phyloP scores from a whole-genome alignment of 2,797 vertebrate genomes.

The Naso thynnoides region DNA sequence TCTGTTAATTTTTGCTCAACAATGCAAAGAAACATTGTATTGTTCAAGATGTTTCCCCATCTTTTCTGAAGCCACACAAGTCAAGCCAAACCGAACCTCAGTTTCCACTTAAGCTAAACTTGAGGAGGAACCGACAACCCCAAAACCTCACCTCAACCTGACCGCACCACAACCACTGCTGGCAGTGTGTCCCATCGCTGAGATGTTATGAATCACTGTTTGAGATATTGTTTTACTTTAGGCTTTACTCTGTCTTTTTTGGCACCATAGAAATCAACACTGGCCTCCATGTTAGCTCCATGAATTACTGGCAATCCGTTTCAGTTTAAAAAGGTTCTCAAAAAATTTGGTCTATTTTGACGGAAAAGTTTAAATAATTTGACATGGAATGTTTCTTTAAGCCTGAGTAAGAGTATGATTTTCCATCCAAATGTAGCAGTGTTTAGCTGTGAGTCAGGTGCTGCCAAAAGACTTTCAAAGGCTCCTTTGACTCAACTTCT shows the following conservation, averaged over 20 bases:
- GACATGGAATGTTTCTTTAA: constrained; percentile 68
- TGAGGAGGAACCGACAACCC: constrained; percentile 73
- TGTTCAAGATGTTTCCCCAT: constrained; percentile 36
- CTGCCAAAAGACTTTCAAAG: constrained; percentile 67
- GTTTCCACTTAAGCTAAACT: constrained; percentile 74
- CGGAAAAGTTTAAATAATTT: constrained; percentile 72
- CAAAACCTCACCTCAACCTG: constrained; percentile 71
- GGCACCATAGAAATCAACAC: constrained; percentile 72
- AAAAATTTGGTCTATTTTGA: constrained; percentile 60
- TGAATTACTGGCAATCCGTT: constrained; percentile 61
- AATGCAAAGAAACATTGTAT: constrained; percentile 24
- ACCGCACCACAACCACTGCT: constrained; percentile 65
- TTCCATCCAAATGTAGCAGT: constrained; percentile 65
- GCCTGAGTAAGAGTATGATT: constrained; percentile 60
- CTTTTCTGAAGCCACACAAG: constrained; percentile 59
- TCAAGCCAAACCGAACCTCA: constrained; percentile 75
- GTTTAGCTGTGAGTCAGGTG: constrained; percentile 61
- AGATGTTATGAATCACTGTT: constrained; percentile 69
- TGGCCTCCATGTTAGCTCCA: constrained; percentile 54
- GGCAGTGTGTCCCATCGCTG: constrained; percentile 46
- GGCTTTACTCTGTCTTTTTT: constrained; percentile 72
- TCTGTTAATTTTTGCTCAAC: constrained; percentile 9
- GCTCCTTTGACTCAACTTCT: constrained; percentile 37
- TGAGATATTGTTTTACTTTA: constrained; percentile 77
- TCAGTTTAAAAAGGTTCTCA: constrained; percentile 54